phyloP scores from a whole-genome alignment of 2,888 invertebrate genomes.

The Leptura quadrifasciata region DNA sequence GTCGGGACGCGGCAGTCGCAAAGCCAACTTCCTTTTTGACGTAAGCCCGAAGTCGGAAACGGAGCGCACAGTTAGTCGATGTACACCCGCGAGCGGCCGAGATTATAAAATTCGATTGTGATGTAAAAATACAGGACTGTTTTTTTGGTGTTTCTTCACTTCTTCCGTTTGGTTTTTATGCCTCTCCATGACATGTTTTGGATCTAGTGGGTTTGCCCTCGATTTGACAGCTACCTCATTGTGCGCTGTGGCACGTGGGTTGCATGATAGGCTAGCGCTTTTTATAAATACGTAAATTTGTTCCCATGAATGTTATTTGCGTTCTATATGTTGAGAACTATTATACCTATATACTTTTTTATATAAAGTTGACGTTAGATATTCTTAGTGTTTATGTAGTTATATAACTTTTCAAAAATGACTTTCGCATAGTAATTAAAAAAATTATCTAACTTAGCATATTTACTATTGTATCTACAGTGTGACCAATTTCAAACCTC shows the following conservation, averaged over 20 bases:
- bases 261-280: constrained; percentile 14
- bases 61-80: constrained; percentile 21
- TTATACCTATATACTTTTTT: background rate
- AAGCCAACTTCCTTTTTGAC: constrained; percentile 51
- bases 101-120: constrained; percentile 20
- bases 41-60: constrained; percentile 30
- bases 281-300: constrained; percentile 3
- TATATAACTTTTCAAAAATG: too few relatives aligned
- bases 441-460: too few relatives aligned
- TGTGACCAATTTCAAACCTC: too few relatives aligned
- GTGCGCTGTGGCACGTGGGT: constrained; percentile 33
- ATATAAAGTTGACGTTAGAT: background rate
- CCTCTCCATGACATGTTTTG: background rate
- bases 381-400: background rate
- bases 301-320: background rate
- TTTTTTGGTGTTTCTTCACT: constrained; percentile 5
- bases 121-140: constrained; percentile 9
- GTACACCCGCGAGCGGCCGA: constrained; percentile 19
- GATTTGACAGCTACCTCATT: constrained; percentile 1
- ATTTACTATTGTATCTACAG: too few relatives aligned
- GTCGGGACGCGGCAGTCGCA: constrained; percentile 61
- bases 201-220: constrained; percentile 18
- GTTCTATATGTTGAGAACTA: background rate
- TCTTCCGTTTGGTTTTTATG: background rate
- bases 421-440: too few relatives aligned